Conservation (phyloP, 2,113 vertebrate species). For the Chroicocephalus ridibundus region DNA sequence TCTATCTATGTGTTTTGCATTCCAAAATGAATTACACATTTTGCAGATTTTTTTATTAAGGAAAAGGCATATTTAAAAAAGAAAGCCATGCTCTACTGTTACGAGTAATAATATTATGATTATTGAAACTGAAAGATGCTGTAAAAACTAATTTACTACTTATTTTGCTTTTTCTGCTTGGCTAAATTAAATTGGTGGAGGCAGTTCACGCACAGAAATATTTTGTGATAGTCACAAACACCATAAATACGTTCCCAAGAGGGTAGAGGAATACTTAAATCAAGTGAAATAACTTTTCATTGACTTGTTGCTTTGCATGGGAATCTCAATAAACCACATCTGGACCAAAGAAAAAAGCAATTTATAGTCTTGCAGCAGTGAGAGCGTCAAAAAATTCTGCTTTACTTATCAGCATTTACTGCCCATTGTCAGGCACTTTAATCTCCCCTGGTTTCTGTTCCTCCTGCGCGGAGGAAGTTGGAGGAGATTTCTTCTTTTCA, state of each 20-base stretch:
- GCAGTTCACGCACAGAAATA: background rate
- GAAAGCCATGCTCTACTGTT: background rate
- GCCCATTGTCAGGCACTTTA: background rate
- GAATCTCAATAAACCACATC: background rate
- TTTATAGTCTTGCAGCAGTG: background rate
- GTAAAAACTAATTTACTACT: conserved; percentile 14
- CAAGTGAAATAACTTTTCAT: background rate
- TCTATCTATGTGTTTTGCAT: background rate
- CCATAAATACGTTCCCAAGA: background rate
- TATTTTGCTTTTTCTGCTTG: background rate
- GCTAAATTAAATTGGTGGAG: conserved; percentile 2
- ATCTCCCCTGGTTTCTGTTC: background rate
- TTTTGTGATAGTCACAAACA: background rate
- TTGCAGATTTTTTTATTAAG: background rate
- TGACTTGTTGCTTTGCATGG: background rate
- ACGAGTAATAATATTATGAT: background rate
- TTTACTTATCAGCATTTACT: background rate
- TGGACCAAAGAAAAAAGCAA: background rate
- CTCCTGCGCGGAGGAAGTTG: background rate
- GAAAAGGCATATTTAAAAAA: background rate
- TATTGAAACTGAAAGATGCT: conserved; percentile 24
- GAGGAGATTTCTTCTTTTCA: background rate
- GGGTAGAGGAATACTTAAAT: background rate
- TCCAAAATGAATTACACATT: background rate
- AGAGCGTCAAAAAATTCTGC: background rate